phyloP scores from a whole-genome alignment of 2,888 invertebrate genomes.

The Tribolium freemani region DNA sequence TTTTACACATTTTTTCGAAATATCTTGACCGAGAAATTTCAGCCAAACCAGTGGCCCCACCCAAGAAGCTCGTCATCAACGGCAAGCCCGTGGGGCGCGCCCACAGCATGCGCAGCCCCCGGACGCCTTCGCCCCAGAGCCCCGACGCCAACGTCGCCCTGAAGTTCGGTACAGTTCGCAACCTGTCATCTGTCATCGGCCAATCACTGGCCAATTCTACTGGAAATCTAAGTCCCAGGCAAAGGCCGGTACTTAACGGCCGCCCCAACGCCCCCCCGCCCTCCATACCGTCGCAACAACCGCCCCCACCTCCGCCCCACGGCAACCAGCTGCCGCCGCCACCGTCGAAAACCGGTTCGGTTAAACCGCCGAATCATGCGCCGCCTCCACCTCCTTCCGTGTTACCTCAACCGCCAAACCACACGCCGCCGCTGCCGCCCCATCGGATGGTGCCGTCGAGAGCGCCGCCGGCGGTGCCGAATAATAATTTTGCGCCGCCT shows the following conservation, averaged over 20 bases:
- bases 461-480: constrained; percentile 58
- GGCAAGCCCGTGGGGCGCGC: constrained; percentile 76
- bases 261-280: constrained; percentile 66
- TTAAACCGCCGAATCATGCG: constrained; percentile 65
- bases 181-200: constrained; percentile 69
- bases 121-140: constrained; percentile 75
- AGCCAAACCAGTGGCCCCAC: constrained; percentile 76
- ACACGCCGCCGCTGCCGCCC: constrained; percentile 65
- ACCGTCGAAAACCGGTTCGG: constrained; percentile 53
- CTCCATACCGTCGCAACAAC: constrained; percentile 64
- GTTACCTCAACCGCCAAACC: constrained; percentile 59
- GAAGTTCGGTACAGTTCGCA: constrained; percentile 66
- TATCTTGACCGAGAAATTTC: constrained; percentile 8
- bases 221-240: constrained; percentile 58
- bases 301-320: constrained; percentile 63
- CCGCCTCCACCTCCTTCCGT: constrained; percentile 63
- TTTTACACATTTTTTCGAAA: background rate
- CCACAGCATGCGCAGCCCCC: constrained; percentile 88
- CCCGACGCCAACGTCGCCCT: constrained; percentile 58
- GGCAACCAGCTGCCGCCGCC: constrained; percentile 69
- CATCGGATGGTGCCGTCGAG: constrained; percentile 56
- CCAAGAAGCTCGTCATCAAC: constrained; percentile 75
- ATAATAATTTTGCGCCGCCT: constrained; percentile 63
- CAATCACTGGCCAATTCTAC: constrained; percentile 68
- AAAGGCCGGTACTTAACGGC: constrained; percentile 59